Evolutionary conservation across 2,797 vertebrate genomes (phyloP).

Genomic region (Lacerta bilineata): DNA sequence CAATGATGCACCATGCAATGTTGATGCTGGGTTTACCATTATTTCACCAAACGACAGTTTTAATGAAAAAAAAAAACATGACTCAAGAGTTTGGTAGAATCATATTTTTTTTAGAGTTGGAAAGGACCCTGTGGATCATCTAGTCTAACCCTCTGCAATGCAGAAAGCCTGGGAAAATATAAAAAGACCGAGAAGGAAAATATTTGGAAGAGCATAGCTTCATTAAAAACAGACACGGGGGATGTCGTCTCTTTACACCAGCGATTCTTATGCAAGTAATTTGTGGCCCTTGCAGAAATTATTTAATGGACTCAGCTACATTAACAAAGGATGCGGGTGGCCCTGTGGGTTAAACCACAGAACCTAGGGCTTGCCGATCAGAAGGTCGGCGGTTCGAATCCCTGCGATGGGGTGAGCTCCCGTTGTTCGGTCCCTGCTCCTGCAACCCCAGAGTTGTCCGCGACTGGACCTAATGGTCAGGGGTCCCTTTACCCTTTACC

Average conservation of each 20-base stretch:
- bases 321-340: too few relatives aligned
- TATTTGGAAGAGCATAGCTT: constrained; percentile 60
- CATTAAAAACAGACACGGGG: constrained; percentile 55
- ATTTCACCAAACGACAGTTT: constrained; percentile 8
- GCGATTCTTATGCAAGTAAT: constrained; percentile 14
- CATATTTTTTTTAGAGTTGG: too few relatives aligned
- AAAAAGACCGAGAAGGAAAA: constrained; percentile 63
- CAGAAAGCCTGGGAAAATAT: constrained; percentile 68
- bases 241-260: neutral
- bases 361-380: too few relatives aligned
- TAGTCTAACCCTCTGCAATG: too few relatives aligned
- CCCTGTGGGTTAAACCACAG: too few relatives aligned
- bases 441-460: too few relatives aligned
- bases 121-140: too few relatives aligned
- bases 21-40: neutral
- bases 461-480: too few relatives aligned
- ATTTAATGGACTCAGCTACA: neutral
- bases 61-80: neutral
- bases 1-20: neutral
- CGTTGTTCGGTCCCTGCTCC: too few relatives aligned
- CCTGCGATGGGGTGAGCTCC: too few relatives aligned
- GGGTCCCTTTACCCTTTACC: too few relatives aligned
- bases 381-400: too few relatives aligned
- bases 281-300: neutral
- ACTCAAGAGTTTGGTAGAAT: neutral